A percentile compares a stretch with the other conserved stretches of the same genome.
Conservation (phyloP, 2,888 invertebrate species). For the Ditylenchus weischeri region DNA sequence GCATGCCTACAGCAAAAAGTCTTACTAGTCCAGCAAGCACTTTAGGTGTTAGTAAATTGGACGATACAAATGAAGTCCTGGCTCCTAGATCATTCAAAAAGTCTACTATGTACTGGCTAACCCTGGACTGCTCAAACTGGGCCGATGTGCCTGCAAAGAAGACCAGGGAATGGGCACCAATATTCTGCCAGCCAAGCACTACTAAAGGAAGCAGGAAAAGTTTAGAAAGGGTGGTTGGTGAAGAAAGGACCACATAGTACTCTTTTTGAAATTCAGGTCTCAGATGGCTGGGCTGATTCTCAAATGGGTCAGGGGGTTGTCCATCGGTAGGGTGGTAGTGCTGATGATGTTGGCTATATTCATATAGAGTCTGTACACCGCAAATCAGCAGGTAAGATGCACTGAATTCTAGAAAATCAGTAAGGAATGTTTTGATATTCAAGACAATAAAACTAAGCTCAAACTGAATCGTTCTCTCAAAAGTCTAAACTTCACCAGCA, state of each 20-base stretch:
- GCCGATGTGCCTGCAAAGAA: conserved; percentile 2
- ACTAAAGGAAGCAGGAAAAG: not conserved
- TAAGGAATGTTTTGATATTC: too few relatives aligned
- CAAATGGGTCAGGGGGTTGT: not conserved
- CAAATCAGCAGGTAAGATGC: not conserved
- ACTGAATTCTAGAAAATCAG: not conserved
- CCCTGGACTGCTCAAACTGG: not conserved
- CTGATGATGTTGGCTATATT: not conserved
- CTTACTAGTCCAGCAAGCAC: not conserved
- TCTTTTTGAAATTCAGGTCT: conserved; percentile 13
- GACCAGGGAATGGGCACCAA: conserved; percentile 7
- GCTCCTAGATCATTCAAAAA: conserved; percentile 4
- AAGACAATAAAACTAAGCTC: too few relatives aligned
- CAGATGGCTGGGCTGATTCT: not conserved
- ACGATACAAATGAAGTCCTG: not conserved
- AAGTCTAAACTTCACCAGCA: too few relatives aligned
- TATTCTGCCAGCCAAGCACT: conserved; percentile 8
- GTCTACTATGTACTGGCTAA: conserved; percentile 9
- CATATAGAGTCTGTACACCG: too few relatives aligned
- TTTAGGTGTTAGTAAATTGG: not conserved
- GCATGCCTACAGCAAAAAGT: conserved; percentile 1
- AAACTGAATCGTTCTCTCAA: too few relatives aligned
- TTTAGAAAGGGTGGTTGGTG: not conserved
- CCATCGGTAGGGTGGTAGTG: not conserved
- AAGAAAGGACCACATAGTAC: conserved; percentile 4